phyloP scores from a whole-genome alignment of 2,113 vertebrate genomes.

The Cinclus cinclus region DNA sequence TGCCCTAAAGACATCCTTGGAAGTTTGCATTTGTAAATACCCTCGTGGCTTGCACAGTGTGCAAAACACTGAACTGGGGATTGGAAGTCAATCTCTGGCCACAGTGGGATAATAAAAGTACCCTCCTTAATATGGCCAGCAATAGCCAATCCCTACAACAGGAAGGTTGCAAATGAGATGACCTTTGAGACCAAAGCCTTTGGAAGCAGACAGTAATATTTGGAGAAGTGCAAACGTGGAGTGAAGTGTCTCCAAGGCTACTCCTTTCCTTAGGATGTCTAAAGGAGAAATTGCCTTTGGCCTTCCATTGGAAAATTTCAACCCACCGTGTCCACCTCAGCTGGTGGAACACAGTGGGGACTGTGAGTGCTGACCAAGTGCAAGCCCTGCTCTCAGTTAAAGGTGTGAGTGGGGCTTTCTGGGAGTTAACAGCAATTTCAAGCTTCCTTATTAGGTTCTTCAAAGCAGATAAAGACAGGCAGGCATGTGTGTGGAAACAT shows the following conservation, averaged over 20 bases:
- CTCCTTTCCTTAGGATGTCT: neutral
- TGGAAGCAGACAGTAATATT: neutral
- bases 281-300: neutral
- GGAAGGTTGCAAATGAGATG: neutral
- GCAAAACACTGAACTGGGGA: neutral
- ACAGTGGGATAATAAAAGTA: neutral
- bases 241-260: neutral
- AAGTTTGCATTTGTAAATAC: neutral
- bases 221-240: neutral
- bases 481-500: neutral
- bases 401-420: neutral
- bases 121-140: neutral
- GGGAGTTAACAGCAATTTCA: neutral
- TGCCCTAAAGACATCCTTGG: neutral
- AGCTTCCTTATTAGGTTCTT: neutral
- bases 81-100: neutral
- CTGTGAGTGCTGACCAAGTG: neutral
- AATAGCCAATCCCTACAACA: neutral
- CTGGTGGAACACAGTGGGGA: neutral
- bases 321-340: fast-evolving
- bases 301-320: neutral
- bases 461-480: neutral
- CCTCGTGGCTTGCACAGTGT: neutral
- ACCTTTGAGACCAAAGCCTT: neutral
- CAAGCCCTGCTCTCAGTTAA: neutral